Conservation (phyloP, 2,888 invertebrate genomes). For the Campoplex nolae region DNA sequence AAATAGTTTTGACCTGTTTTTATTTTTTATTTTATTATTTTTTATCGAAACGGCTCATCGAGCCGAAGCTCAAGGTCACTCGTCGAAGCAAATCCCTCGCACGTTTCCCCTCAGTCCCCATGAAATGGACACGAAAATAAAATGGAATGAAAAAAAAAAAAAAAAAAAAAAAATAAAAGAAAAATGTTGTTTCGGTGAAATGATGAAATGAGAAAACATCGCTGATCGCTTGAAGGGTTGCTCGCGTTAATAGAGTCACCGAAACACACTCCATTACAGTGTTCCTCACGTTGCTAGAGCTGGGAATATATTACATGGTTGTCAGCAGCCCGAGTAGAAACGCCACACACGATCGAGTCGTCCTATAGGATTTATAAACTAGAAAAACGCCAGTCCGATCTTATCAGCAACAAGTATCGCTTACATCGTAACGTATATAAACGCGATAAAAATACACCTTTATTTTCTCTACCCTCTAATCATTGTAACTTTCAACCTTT, state of each 20-base stretch:
- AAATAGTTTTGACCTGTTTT: not conserved
- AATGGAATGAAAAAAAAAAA: not conserved
- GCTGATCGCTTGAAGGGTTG: not conserved
- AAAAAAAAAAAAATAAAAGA: not conserved
- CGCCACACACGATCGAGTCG: slow-evolving; percentile 10
- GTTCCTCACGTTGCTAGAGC: slow-evolving; percentile 54
- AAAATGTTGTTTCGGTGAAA: not conserved
- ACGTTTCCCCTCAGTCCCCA: not conserved
- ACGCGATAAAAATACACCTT: slow-evolving; percentile 33
- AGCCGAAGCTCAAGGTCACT: slow-evolving; percentile 1
- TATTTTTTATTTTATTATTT: slow-evolving; percentile 11
- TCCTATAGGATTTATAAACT: slow-evolving; percentile 29
- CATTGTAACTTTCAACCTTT: slow-evolving; percentile 16
- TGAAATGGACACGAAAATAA: not conserved
- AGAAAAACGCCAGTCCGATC: slow-evolving; percentile 47
- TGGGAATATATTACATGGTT: slow-evolving; percentile 49
- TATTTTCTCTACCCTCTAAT: slow-evolving; percentile 34
- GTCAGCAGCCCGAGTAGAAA: slow-evolving; percentile 46
- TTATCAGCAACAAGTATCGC: slow-evolving; percentile 63
- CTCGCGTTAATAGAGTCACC: slow-evolving; percentile 59
- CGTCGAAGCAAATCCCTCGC: not conserved
- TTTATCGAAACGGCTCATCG: not conserved
- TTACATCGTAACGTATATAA: slow-evolving; percentile 50
- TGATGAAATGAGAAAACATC: not conserved
- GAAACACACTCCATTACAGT: slow-evolving; percentile 59